Percentiles rank a stretch among this genome's conserved stretches.
These are phyloP conservation scores for Nemoura dubitans DNA, from an alignment of 2,888 invertebrate genomes.

Conservation along the genomic window DNA sequence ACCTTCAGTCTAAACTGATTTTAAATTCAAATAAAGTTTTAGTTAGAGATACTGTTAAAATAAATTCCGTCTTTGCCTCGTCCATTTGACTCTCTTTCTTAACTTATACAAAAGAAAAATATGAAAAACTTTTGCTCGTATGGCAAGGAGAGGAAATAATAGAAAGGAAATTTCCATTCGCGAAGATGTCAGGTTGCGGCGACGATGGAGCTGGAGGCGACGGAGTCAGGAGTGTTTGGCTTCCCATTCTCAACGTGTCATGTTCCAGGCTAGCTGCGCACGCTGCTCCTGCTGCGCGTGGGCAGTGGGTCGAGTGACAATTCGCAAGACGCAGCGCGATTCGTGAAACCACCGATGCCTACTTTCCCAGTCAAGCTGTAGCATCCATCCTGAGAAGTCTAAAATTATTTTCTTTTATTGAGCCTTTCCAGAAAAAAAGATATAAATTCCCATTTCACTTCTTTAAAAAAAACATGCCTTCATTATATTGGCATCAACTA, in stretches of 20 bases:
- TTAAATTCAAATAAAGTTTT: neutral
- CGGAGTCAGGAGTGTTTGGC: too few species aligned
- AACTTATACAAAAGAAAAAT: slow-evolving; percentile 28
- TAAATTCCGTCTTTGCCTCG: slow-evolving; percentile 13
- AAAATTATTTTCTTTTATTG: too few species aligned
- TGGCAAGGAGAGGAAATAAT: neutral
- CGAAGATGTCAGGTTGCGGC: neutral
- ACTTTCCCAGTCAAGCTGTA: neutral
- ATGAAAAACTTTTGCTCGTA: slow-evolving; percentile 20
- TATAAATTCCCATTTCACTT: too few species aligned
- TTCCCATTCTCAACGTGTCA: too few species aligned
- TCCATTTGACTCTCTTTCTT: slow-evolving; percentile 20
- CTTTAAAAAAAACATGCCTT: too few species aligned
- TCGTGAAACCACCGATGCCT: neutral
- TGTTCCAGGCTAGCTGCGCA: too few species aligned
- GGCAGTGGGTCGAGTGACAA: neutral
- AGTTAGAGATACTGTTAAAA: slow-evolving; percentile 1
- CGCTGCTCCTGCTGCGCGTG: neutral
- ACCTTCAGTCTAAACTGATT: neutral
- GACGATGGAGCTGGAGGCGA: neutral
- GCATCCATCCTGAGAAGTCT: neutral
- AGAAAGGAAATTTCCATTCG: slow-evolving; percentile 17
- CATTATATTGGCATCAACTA: too few species aligned
- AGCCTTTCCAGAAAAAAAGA: too few species aligned
- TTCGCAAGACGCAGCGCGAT: neutral